Evolutionary conservation across 2,113 vertebrate species (phyloP).

Genomic region (Taxidea taxus): DNA sequence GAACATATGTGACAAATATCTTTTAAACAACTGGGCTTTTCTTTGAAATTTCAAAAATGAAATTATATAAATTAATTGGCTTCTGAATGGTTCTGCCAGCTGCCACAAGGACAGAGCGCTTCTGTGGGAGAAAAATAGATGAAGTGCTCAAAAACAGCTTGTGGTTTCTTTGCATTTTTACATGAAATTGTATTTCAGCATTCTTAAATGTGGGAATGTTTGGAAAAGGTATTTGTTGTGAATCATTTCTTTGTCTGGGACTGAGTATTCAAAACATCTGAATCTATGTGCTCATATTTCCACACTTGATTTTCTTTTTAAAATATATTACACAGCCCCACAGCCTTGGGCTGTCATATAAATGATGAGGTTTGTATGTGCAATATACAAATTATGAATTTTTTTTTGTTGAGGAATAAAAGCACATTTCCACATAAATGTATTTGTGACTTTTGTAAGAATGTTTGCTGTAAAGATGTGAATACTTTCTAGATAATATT

Average conservation of each 20-base stretch:
- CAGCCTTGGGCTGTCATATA: not conserved
- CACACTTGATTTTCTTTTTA: conserved; percentile 22
- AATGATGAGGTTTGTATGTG: not conserved
- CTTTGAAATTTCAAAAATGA: conserved; percentile 50
- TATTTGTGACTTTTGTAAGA: conserved; percentile 4
- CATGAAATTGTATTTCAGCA: conserved; percentile 61
- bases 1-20: not conserved
- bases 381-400: conserved; percentile 22
- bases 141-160: conserved; percentile 72
- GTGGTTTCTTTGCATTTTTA: conserved; percentile 80
- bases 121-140: conserved; percentile 70
- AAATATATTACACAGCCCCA: not conserved
- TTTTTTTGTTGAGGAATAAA: conserved; percentile 20
- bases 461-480: not conserved
- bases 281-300: conserved; percentile 58
- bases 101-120: conserved; percentile 69
- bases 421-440: not conserved
- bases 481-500: not conserved
- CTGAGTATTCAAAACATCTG: conserved; percentile 69
- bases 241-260: conserved; percentile 77
- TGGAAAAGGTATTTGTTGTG: conserved; percentile 73
- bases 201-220: conserved; percentile 75
- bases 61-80: conserved; percentile 47
- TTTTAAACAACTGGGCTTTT: conserved; percentile 39
- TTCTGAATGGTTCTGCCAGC: conserved; percentile 27